Base-by-base conservation (phyloP, 2,113 vertebrate species). In the Struthidea cinerea region DNA sequence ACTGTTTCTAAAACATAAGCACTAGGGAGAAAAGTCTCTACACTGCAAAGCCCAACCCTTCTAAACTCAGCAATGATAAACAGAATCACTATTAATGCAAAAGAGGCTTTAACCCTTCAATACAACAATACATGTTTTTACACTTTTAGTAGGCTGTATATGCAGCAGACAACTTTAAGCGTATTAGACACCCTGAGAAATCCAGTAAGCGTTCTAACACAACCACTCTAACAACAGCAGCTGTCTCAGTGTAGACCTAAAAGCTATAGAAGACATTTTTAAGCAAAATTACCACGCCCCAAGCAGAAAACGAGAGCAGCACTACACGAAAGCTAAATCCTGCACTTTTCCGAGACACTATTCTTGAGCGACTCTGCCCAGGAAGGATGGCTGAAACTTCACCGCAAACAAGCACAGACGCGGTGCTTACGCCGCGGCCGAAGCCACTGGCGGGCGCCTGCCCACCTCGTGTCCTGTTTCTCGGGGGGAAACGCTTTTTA, bases 321-420 rank as follows among this genome's bases (percentile, higher is more conserved):
- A 11, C 10, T 2, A 30, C 9, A 14, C 0, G 6, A n/a, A 61
- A 71, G 44, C n/a, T 30, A 13, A 73, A 71, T 21, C 14, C 49
- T 26, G 14, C 89, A 15, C 19, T 10, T 59, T 37, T 47, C 30
- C 21, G 47, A 32, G 1, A 15, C 23, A 24, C 6, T 22, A 21
- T n/a, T 53, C 55, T 4, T 3, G 24, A 83, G 23, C 2, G 15
- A 7, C 68, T 42, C 49, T 50, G 52, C 46, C 27, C 15, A 10
- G 22, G 41, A 18, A 55, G 4, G 35, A 35, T 23, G 5, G 53
- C 50, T 23, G 50, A n/a, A 81, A 39, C 61, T 52, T 64, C 85
- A 24, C 30, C n/a, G 32, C 77, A 19, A 32, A 5, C 61, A 60
- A 27, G 35, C 65, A 23, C 12, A 37, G 89, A n/a, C 16, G 85